Conservation (phyloP, 1,140 invertebrate genomes). For the Lordiphosa mommai region DNA sequence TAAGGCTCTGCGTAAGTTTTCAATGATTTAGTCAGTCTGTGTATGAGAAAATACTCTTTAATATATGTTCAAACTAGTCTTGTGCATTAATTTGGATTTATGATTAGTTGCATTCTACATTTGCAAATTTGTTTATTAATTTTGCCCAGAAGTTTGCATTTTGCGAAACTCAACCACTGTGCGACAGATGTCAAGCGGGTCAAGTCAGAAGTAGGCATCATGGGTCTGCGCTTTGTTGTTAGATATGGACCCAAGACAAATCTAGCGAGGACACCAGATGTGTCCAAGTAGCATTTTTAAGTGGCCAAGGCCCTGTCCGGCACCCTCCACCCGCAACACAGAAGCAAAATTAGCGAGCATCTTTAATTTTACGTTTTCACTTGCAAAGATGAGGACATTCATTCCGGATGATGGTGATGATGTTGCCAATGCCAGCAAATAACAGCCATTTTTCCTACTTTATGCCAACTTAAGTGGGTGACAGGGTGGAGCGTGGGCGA, state of each 20-base stretch:
- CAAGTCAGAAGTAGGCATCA: constrained; percentile 10
- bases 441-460: constrained; percentile 69
- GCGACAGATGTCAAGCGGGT: constrained; percentile 13
- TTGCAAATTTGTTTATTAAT: not conserved
- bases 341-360: constrained; percentile 49
- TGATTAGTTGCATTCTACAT: too few species aligned
- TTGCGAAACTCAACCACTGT: constrained; percentile 8
- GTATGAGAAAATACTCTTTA: too few species aligned
- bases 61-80: too few species aligned
- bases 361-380: constrained; percentile 51
- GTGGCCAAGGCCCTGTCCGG: constrained; percentile 26
- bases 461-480: constrained; percentile 75
- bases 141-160: too few species aligned
- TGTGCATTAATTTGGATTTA: too few species aligned
- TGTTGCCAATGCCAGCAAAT: constrained; percentile 50
- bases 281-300: constrained; percentile 59
- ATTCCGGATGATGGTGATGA: constrained; percentile 45
- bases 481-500: constrained; percentile 19
- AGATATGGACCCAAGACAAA: constrained; percentile 16
- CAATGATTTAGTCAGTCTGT: too few species aligned
- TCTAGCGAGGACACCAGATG: constrained; percentile 50
- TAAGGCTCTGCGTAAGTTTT: too few species aligned
- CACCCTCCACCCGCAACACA: not conserved
- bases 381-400: constrained; percentile 37
- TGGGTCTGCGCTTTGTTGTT: constrained; percentile 3